Conservation (phyloP, 2,113 vertebrate genomes). For the Peromyscus leucopus region DNA sequence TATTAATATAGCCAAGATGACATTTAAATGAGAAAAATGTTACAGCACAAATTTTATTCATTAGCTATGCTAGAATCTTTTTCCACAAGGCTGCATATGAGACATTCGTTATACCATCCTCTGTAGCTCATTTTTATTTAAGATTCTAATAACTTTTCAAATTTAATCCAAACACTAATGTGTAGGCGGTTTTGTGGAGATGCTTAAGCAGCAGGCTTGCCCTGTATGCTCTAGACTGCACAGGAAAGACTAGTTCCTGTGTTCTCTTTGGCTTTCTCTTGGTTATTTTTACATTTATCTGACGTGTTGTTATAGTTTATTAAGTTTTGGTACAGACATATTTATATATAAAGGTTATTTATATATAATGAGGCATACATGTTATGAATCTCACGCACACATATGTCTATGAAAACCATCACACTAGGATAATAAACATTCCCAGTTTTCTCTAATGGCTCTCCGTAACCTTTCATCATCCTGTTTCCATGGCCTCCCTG, state of each 20-base stretch:
- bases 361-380: not conserved
- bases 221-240: not conserved
- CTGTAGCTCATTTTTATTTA: constrained; percentile 49
- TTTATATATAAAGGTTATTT: not conserved
- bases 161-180: not conserved
- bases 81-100: not conserved
- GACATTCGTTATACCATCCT: not conserved
- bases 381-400: not conserved
- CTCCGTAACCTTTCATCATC: not conserved
- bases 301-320: not conserved
- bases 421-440: not conserved
- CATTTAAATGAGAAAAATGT: constrained; percentile 36
- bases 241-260: not conserved
- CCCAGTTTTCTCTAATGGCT: not conserved
- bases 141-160: constrained; percentile 27
- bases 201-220: not conserved
- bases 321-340: not conserved
- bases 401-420: not conserved
- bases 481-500: not conserved
- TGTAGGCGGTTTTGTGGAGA: not conserved
- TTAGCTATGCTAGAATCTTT: constrained; percentile 48
- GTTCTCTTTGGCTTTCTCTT: not conserved
- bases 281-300: not conserved
- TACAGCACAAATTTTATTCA: constrained; percentile 38
- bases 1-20: constrained; percentile 45